Evolutionary conservation across 2,797 vertebrate species (phyloP).

Genomic region (Enteromius fasciolatus): DNA sequence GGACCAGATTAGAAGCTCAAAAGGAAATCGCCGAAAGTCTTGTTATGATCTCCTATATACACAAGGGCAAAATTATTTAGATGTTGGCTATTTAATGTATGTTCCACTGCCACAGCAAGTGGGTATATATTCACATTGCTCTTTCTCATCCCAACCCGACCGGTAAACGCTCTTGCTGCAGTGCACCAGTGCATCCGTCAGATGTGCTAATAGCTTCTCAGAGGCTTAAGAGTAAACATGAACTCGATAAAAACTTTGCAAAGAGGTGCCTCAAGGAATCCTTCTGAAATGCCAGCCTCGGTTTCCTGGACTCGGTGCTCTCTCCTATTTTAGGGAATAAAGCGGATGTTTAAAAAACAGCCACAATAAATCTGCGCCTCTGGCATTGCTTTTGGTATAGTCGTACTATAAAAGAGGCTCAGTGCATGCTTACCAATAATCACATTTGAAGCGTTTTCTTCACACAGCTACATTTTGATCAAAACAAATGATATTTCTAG

Average conservation of each 20-base stretch:
- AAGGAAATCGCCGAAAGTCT: neutral
- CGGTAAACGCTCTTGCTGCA: slow-evolving; percentile 24
- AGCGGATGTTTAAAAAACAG: slow-evolving; percentile 10
- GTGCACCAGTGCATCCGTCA: slow-evolving; percentile 7
- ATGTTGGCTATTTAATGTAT: neutral
- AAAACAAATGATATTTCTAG: neutral
- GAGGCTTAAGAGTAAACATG: slow-evolving; percentile 25
- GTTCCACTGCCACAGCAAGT: neutral
- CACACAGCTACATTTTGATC: neutral
- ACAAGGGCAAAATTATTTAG: neutral
- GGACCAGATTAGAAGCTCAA: slow-evolving; percentile 15
- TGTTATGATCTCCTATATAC: neutral
- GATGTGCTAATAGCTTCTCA: slow-evolving; percentile 22
- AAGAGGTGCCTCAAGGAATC: slow-evolving; percentile 31
- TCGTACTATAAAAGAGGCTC: neutral
- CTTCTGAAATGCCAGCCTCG: slow-evolving; percentile 22
- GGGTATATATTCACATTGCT: neutral
- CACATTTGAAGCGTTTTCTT: neutral
- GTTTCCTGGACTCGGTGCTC: slow-evolving; percentile 20
- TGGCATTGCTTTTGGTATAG: neutral
- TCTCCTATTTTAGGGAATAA: slow-evolving; percentile 21
- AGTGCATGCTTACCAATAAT: neutral
- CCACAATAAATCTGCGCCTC: slow-evolving; percentile 1
- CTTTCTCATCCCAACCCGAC: neutral
- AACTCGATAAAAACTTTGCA: slow-evolving; percentile 16